These are phyloP conservation scores for Cataglyphis livida DNA, from an alignment of 2,888 invertebrate species.

Conservation along the genomic window DNA sequence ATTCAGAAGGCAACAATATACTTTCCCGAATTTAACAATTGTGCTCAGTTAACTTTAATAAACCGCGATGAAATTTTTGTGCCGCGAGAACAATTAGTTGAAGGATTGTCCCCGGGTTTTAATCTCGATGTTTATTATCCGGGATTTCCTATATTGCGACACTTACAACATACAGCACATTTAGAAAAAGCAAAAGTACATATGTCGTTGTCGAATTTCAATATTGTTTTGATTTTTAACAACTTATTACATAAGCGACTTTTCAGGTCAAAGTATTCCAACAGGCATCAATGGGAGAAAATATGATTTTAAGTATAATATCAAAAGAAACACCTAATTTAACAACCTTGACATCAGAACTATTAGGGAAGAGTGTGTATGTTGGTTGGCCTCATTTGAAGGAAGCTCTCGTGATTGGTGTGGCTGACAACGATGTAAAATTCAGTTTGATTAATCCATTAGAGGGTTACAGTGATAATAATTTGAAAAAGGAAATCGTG, in stretches of 20 bases:
- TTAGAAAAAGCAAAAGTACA: slow-evolving; percentile 83
- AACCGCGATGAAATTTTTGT: slow-evolving; percentile 88
- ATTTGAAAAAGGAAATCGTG: slow-evolving; percentile 71
- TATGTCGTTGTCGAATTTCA: neutral
- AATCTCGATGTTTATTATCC: slow-evolving; percentile 91
- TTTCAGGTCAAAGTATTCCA: slow-evolving; percentile 96
- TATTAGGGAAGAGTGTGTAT: slow-evolving; percentile 91
- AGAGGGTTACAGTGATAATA: slow-evolving; percentile 49
- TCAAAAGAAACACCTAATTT: slow-evolving; percentile 85
- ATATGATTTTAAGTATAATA: slow-evolving; percentile 91
- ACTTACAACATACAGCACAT: slow-evolving; percentile 91
- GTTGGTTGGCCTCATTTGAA: slow-evolving; percentile 97
- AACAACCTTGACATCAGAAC: slow-evolving; percentile 87
- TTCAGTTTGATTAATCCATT: slow-evolving; percentile 59
- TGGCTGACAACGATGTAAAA: slow-evolving; percentile 87
- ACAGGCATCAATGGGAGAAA: slow-evolving; percentile 92
- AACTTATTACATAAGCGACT: slow-evolving; percentile 41
- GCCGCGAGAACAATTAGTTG: slow-evolving; percentile 87
- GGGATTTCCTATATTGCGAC: slow-evolving; percentile 97
- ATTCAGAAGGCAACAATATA: slow-evolving; percentile 87
- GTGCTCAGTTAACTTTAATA: slow-evolving; percentile 87
- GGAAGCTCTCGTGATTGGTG: slow-evolving; percentile 91
- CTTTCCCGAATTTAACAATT: slow-evolving; percentile 88
- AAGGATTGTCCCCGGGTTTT: slow-evolving; percentile 91
- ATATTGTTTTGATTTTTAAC: neutral